These are phyloP conservation scores for Muscicapa comitata DNA, from an alignment of 2,797 vertebrate genomes.

Conservation along the genomic window DNA sequence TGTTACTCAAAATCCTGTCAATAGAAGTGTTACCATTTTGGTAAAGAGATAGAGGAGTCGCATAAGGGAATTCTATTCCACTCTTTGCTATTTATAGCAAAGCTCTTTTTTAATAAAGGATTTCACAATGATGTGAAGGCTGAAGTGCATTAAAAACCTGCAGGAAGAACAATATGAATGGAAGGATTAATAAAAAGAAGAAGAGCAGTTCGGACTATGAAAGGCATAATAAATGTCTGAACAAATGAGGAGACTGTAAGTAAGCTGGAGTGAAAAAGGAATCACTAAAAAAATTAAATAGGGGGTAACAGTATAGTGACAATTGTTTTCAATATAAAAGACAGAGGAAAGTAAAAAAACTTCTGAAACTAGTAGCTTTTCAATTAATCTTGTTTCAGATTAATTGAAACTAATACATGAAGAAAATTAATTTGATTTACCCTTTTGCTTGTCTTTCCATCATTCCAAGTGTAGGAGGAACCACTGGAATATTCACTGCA, in stretches of 20 bases:
- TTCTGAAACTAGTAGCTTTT: not conserved
- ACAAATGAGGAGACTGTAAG: not conserved
- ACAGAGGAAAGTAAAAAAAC: not conserved
- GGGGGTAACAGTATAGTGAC: not conserved
- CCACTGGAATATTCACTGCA: constrained; percentile 94
- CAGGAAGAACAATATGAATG: not conserved
- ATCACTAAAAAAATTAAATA: not conserved
- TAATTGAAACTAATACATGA: not conserved
- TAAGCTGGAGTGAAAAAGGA: not conserved
- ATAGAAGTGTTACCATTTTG: not conserved
- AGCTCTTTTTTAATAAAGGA: not conserved
- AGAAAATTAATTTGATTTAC: constrained; percentile 69
- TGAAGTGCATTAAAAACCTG: not conserved
- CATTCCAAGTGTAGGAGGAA: constrained; percentile 90
- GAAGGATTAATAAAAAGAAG: constrained; percentile 32
- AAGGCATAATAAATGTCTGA: constrained; percentile 2
- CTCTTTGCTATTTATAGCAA: constrained; percentile 10
- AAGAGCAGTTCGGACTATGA: not conserved
- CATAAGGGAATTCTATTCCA: not conserved
- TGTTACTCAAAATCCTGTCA: not conserved
- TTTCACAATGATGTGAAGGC: not conserved
- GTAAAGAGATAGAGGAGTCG: not conserved
- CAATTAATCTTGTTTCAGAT: not conserved
- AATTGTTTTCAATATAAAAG: not conserved
- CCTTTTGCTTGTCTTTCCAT: constrained; percentile 84